Evolutionary conservation across 1,140 invertebrate genomes (phyloP).

Genomic region (Diabrotica virgifera): DNA sequence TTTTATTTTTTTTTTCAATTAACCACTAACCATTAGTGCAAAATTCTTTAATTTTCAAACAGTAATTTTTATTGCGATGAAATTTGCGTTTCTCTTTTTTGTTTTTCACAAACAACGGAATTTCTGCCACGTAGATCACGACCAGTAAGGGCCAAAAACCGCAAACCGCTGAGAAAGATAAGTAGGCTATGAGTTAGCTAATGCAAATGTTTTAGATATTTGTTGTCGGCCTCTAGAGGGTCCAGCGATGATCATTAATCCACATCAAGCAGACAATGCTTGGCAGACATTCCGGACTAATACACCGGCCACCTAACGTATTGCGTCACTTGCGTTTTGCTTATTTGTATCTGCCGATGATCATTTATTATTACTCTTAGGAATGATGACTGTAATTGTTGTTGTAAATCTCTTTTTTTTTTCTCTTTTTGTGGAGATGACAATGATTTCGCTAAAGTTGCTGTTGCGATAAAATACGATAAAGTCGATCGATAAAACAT

Average conservation of each 20-base stretch:
- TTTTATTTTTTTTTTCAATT: no score
- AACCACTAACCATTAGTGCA: no score
- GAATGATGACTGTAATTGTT: slow-evolving; percentile 7
- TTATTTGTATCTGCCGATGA: slow-evolving; percentile 37
- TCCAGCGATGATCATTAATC: slow-evolving; percentile 26
- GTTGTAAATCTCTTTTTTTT: slow-evolving; percentile 6
- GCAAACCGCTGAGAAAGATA: slow-evolving; percentile 10
- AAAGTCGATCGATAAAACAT: no score
- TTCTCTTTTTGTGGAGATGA: background rate
- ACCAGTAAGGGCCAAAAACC: no score
- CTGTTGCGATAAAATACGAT: no score
- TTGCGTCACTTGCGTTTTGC: slow-evolving; percentile 39
- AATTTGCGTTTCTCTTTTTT: no score
- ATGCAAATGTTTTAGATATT: slow-evolving; percentile 35
- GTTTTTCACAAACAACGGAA: no score
- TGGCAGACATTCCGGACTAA: slow-evolving; percentile 40
- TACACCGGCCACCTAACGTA: slow-evolving; percentile 43
- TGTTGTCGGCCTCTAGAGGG: slow-evolving; percentile 23
- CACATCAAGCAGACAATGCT: slow-evolving; percentile 36
- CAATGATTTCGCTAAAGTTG: no score
- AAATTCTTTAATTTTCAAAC: no score
- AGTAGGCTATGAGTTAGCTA: slow-evolving; percentile 24
- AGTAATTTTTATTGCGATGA: no score
- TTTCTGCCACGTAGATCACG: no score
- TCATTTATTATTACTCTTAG: slow-evolving; percentile 35